Evolutionary conservation across 2,797 vertebrate genomes (phyloP).

Genomic region (Amphiprion clarkii): DNA sequence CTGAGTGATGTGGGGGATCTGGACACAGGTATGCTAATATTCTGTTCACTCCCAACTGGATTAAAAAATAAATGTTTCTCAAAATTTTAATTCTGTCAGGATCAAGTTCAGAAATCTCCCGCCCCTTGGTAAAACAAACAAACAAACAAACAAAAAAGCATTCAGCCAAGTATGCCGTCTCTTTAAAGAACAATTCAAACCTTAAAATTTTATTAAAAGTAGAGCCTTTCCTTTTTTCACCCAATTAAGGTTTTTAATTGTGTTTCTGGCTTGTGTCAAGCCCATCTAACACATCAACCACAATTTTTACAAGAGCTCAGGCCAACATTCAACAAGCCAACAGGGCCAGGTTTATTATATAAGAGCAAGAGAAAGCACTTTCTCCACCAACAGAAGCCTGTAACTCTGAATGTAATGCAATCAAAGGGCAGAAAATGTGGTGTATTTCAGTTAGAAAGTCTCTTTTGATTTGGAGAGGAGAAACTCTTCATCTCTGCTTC

Average conservation of each 20-base stretch:
- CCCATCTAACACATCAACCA: neutral
- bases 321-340: constrained; percentile 13
- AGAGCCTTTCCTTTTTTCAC: neutral
- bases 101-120: constrained; percentile 1
- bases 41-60: constrained; percentile 9
- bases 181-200: constrained; percentile 30
- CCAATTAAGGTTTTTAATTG: constrained; percentile 17
- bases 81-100: constrained; percentile 1
- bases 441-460: constrained; percentile 2
- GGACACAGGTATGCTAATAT: constrained; percentile 18
- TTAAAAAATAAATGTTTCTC: constrained; percentile 19
- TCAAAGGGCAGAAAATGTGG: constrained; percentile 7
- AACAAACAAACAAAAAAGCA: neutral
- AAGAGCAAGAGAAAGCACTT: neutral
- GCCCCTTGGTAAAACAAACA: constrained; percentile 16
- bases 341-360: neutral
- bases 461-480: constrained; percentile 12
- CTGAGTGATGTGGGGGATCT: constrained; percentile 38
- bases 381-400: neutral
- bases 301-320: constrained; percentile 18
- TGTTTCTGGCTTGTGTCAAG: constrained; percentile 7
- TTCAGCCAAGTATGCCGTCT: constrained; percentile 18
- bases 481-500: constrained; percentile 28
- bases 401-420: neutral
- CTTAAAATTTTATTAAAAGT: constrained; percentile 15